Base-by-base conservation (phyloP, 2,888 invertebrate genomes). In the Parochlus steinenii region DNA sequence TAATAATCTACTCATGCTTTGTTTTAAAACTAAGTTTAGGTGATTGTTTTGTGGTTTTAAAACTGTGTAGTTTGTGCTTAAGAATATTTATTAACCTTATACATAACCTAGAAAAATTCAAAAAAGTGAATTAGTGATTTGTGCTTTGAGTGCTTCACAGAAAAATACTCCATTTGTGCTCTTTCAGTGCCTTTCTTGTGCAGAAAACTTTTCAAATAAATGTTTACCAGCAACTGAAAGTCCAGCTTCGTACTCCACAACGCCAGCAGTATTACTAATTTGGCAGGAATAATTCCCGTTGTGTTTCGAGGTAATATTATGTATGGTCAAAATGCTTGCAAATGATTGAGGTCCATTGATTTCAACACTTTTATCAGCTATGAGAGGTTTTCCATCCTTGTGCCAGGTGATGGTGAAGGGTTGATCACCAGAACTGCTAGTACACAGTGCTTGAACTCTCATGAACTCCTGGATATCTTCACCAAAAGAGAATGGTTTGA, bases 401-500 rank as follows among this genome's bases (percentile, higher is more conserved):
- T 63, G 53, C 65, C 65, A 65, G 14, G 63, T 62, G 44, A 65
- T 64, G 53, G 64, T 65, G 47, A 65, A 62, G 20, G 65, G 65
- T 48, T 63, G 64, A 49, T 65, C 65, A 39, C 65, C 65, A 53
- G 65, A 63, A 51, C 65, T 66, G 44, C 65, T 63, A 37, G 65
- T 60, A 52, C 68, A 68, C 62, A 67, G 65, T 41, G 67, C 55
- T 59, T 82, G 81, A 47, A 74, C 78, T 42, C 80, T 73, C 64
- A 81, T 78, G 46, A 81, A 82, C 53, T 76, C 75, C 53, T 71
- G 74, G 50, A 81, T 71, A 50, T 78, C 75, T 48, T 71, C 68
- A 56, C 79, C 80, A 61, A 82, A 81, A 60, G 71, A 71, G 64
- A 82, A 82, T 49, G 81, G 80, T 55, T 71, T 75, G 60, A 83